Conservation (phyloP, 2,888 invertebrate genomes). For the Mimachlamys varia region DNA sequence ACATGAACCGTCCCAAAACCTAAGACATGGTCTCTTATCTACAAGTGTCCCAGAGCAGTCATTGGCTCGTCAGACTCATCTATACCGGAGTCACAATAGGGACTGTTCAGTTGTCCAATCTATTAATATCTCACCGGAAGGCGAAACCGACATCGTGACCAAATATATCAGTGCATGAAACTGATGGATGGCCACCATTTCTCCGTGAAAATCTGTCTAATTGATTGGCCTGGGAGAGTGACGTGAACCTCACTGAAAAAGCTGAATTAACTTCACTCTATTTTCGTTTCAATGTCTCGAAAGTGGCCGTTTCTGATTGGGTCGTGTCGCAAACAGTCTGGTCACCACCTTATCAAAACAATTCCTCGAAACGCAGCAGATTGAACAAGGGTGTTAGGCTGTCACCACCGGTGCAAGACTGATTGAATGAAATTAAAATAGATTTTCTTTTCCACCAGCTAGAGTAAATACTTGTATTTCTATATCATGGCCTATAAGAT, state of each 20-base stretch:
- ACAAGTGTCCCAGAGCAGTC: too few relatives aligned
- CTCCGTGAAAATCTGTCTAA: neutral
- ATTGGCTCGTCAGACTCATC: too few relatives aligned
- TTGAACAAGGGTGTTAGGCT: slow-evolving; percentile 16
- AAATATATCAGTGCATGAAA: neutral
- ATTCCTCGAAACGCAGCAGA: neutral
- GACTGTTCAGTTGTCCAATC: neutral
- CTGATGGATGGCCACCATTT: neutral
- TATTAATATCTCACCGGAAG: neutral
- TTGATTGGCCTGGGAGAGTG: neutral
- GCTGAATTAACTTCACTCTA: neutral
- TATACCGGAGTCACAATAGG: too few relatives aligned
- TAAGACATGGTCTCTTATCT: too few relatives aligned
- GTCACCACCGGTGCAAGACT: neutral
- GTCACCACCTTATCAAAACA: slow-evolving; percentile 33
- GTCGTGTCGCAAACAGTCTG: slow-evolving; percentile 24
- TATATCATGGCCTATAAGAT: neutral
- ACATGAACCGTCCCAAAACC: too few relatives aligned
- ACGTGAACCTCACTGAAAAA: slow-evolving; percentile 18
- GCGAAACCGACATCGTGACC: neutral
- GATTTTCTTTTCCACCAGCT: neutral
- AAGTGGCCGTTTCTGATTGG: slow-evolving; percentile 16
- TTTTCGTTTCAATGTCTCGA: slow-evolving; percentile 28
- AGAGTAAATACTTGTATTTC: slow-evolving; percentile 29
- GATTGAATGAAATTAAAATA: slow-evolving; percentile 31